Evolutionary conservation across 92 coral and sea anemone species (phyloP), one percentile per base, ranked within the genome.

Genomic region (Bergia sp.): DNA sequence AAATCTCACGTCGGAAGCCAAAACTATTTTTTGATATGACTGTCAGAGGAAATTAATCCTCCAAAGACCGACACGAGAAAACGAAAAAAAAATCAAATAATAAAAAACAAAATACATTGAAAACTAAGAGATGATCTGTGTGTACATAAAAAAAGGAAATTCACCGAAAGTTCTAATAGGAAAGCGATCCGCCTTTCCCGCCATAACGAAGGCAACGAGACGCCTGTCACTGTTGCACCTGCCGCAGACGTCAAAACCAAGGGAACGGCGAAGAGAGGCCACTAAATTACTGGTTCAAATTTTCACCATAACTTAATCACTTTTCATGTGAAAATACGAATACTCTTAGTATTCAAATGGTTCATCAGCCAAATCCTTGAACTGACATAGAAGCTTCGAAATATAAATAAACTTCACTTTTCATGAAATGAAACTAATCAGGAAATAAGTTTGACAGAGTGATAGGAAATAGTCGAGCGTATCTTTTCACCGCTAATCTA

Each of bases 1-100:
- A 83, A 66, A 83, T 42, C 18, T 82, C 73, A 83, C 66, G 76
- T 83, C 87, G 77, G 87, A 83, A 83, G 87, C 78, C 15, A 29
- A 71, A 71, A 69, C 15, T 69, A 71, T 83, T 67, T 71, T 23
- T 41, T 73, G 42, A 72, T 67, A 43, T 66, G 73, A 82, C 47
- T 83, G 78, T 11, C 61, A 83, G 87, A 69, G 36, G 65, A 83
- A 67, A 44, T 69, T 42, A 83, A 23, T 83, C 47, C 55, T 23
- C 36, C 20, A 21, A 44, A 83, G 53, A 72, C 57, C 78, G 45
- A 83, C 77, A 72, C 66, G 58, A 13, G 66, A 55, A 53, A 55
- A 6, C 29, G 29, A 29, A 29, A 29, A 29, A 29, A 29, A 29
- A 29, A 29, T 82, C 29, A 44, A 82, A 64, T 15, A 45, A 12